Percentiles rank a stretch among this genome's conserved stretches.
These are phyloP conservation scores for Anguilla marmorata DNA, from an alignment of 2,797 vertebrate genomes.

Conservation along the genomic window DNA sequence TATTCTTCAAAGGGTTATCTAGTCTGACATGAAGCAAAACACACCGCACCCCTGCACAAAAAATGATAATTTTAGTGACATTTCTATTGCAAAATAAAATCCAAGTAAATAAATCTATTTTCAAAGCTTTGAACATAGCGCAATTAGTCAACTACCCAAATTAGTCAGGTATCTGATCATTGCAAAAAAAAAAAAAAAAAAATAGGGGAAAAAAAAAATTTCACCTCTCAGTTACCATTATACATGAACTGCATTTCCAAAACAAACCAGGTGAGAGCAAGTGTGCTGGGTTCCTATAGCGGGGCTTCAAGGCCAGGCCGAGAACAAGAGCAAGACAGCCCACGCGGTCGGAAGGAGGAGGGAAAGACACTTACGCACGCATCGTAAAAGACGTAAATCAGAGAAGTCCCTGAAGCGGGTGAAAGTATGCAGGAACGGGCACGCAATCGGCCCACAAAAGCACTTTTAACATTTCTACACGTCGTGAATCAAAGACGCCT, in stretches of 20 bases:
- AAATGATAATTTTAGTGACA: too few relatives aligned
- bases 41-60: too few relatives aligned
- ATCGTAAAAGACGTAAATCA: not conserved
- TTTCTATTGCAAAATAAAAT: too few relatives aligned
- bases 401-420: not conserved
- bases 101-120: too few relatives aligned
- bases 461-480: not conserved
- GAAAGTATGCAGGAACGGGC: not conserved
- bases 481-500: not conserved
- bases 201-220: not conserved
- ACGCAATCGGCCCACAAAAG: not conserved
- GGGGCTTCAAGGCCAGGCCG: not conserved
- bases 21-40: too few relatives aligned
- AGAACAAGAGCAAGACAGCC: not conserved
- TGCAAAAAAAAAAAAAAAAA: not conserved
- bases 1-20: too few relatives aligned
- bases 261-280: not conserved
- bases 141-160: too few relatives aligned
- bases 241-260: not conserved
- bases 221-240: not conserved
- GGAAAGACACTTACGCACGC: not conserved
- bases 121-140: too few relatives aligned
- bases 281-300: not conserved
- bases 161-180: too few relatives aligned
- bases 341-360: not conserved